phyloP scores from a whole-genome alignment of 2,888 invertebrate species.

The Helleia helle region DNA sequence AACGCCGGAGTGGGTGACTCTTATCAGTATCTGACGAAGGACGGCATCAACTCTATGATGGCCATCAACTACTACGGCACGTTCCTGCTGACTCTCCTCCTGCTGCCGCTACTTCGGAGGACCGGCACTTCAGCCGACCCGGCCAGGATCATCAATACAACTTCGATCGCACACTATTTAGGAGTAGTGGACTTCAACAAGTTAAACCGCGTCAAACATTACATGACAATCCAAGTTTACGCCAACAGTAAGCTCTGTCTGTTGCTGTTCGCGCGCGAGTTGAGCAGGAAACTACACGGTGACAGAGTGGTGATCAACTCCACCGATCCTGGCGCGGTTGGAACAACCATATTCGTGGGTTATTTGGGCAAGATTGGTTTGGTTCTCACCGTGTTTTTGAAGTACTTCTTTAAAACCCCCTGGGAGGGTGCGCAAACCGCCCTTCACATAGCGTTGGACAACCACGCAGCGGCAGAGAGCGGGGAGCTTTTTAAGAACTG shows the following conservation, averaged over 20 bases:
- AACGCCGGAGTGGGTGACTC: conserved; percentile 86
- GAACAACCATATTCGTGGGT: conserved; percentile 79
- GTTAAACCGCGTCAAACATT: conserved; percentile 60
- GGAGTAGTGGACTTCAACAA: conserved; percentile 78
- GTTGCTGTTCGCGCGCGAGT: conserved; percentile 79
- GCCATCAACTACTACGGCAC: conserved; percentile 94
- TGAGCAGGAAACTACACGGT: conserved; percentile 75
- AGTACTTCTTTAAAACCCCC: conserved; percentile 11
- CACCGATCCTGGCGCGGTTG: conserved; percentile 87
- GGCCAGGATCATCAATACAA: conserved; percentile 82
- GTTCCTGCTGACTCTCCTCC: conserved; percentile 89
- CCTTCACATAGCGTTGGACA: conserved; percentile 77
- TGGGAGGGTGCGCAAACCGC: conserved; percentile 75
- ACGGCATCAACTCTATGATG: conserved; percentile 88
- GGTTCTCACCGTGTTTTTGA: conserved; percentile 64
- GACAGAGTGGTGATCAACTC: conserved; percentile 80
- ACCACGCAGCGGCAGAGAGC: conserved; percentile 71
- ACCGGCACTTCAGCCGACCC: conserved; percentile 60
- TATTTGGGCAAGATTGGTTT: conserved; percentile 46
- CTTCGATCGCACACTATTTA: conserved; percentile 79
- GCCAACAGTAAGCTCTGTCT: conserved; percentile 79
- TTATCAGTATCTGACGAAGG: conserved; percentile 73
- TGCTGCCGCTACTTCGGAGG: conserved; percentile 83
- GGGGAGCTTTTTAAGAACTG: conserved; percentile 3
- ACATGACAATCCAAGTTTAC: conserved; percentile 61